Evolutionary conservation across 2,113 vertebrate species (phyloP).

Genomic region (Planiliza haematocheilus): DNA sequence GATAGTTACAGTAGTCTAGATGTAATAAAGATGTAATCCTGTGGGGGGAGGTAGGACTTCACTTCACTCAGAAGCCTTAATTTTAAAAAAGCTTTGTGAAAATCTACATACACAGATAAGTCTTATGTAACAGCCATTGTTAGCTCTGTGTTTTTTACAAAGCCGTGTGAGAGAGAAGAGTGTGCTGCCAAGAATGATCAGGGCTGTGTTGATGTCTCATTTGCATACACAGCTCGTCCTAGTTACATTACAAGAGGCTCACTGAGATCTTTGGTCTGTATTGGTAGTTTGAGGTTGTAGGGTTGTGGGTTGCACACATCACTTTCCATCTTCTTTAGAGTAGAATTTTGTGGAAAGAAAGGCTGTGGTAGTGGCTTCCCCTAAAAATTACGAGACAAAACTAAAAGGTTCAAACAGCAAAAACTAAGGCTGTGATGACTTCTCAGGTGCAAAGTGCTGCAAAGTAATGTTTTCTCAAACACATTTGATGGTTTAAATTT

Average conservation of each 20-base stretch:
- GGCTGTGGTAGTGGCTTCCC: background rate
- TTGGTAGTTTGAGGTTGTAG: conserved; percentile 5
- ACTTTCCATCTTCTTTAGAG: conserved; percentile 29
- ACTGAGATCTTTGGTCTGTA: too few relatives aligned
- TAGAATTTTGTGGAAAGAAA: conserved; percentile 21
- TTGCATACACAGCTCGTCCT: conserved; percentile 18
- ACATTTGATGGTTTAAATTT: too few relatives aligned
- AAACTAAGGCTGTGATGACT: too few relatives aligned
- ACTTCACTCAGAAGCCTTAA: too few relatives aligned
- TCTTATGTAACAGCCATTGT: conserved; percentile 43
- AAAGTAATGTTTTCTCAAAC: too few relatives aligned
- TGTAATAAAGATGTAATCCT: too few relatives aligned
- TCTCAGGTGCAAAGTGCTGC: too few relatives aligned
- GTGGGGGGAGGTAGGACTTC: too few relatives aligned
- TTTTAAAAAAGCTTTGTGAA: background rate
- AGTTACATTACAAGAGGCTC: conserved; percentile 1
- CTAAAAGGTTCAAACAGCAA: too few relatives aligned
- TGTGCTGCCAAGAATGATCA: conserved; percentile 9
- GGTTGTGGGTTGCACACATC: conserved; percentile 32
- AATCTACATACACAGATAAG: conserved; percentile 4
- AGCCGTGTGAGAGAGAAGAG: background rate
- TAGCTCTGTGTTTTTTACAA: background rate
- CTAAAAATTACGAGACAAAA: background rate
- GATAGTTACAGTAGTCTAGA: too few relatives aligned
- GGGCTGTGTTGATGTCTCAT: background rate